Percentiles rank a stretch among this genome's conserved stretches.
These are phyloP conservation scores for Sipha flava DNA, from an alignment of 1,140 invertebrate genomes.

Conservation along the genomic window DNA sequence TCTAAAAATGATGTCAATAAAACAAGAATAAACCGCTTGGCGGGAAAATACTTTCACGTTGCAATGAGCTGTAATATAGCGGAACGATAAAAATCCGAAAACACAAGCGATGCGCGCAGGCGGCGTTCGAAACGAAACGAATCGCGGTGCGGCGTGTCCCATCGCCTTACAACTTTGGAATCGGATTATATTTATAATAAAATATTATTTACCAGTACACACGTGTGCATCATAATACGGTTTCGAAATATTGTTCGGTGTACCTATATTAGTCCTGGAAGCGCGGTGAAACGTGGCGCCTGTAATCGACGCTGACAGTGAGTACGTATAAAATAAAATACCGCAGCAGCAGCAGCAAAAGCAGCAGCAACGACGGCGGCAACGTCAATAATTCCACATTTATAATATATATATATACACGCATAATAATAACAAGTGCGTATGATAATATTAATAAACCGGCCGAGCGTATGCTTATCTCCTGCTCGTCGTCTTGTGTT, in stretches of 20 bases:
- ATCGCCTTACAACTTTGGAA: too few species aligned
- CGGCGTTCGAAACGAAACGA: too few species aligned
- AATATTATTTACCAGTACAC: too few species aligned
- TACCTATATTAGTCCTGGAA: neutral
- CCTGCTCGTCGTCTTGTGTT: neutral
- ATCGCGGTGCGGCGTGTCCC: too few species aligned
- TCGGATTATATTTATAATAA: too few species aligned
- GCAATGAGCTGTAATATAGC: too few species aligned
- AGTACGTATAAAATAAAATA: constrained; percentile 36
- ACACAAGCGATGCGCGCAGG: too few species aligned
- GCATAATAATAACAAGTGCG: neutral
- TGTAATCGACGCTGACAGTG: constrained; percentile 13
- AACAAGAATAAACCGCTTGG: too few species aligned
- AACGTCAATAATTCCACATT: constrained; percentile 5
- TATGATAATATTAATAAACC: neutral
- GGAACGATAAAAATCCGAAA: too few species aligned
- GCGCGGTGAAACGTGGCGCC: constrained; percentile 17
- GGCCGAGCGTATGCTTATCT: neutral
- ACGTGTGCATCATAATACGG: neutral
- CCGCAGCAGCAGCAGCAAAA: neutral
- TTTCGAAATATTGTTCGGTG: neutral
- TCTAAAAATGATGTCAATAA: too few species aligned
- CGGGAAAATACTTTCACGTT: too few species aligned
- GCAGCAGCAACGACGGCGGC: neutral
- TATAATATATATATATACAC: neutral